Evolutionary conservation across 2,797 vertebrate genomes (phyloP).

Genomic region (Mormyrops attenuatus): DNA sequence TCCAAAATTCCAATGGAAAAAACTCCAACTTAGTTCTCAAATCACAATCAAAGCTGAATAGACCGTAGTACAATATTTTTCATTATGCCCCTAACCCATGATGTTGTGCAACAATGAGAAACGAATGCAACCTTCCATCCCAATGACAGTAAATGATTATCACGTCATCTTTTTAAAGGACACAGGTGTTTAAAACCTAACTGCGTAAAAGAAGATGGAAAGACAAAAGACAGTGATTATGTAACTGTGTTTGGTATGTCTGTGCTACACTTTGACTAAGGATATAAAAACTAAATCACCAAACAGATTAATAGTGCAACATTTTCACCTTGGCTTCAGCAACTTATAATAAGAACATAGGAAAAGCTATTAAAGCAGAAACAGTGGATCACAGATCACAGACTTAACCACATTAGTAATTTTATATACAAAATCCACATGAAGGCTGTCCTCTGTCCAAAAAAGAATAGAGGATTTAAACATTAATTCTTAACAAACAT

Average conservation of each 20-base stretch:
- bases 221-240: neutral
- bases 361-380: neutral
- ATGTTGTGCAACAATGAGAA: neutral
- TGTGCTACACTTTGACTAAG: neutral
- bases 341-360: neutral
- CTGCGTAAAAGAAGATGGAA: neutral
- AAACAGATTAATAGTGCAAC: neutral
- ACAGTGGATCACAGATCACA: neutral
- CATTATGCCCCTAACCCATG: neutral
- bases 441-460: neutral
- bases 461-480: neutral
- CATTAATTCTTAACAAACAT: neutral
- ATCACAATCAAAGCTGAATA: conserved; percentile 16
- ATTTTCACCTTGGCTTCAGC: neutral
- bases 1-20: conserved; percentile 17
- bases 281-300: neutral
- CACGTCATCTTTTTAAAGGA: neutral
- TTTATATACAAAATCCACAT: neutral
- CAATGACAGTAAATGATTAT: neutral
- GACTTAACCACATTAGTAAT: neutral
- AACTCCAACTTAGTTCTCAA: conserved; percentile 24
- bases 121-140: neutral
- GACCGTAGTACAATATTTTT: neutral
- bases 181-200: neutral
- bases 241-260: neutral